phyloP scores from a whole-genome alignment of 2,888 invertebrate genomes.

The Euclidia mi region DNA sequence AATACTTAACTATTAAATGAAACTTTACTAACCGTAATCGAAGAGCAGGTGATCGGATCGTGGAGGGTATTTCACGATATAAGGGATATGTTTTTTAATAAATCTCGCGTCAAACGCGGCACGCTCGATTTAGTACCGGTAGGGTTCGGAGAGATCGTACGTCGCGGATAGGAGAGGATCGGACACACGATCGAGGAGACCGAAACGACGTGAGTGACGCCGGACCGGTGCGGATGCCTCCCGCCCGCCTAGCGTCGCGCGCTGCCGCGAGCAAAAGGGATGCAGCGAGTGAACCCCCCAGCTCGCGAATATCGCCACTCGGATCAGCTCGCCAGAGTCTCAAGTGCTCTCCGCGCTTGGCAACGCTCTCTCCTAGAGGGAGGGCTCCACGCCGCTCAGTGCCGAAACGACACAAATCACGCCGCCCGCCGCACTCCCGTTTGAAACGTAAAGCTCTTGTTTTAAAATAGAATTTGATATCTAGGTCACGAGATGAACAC shows the following conservation, averaged over 20 bases:
- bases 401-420: conserved; percentile 70
- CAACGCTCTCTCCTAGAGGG: conserved; percentile 82
- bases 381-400: conserved; percentile 73
- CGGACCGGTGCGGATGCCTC: conserved; percentile 73
- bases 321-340: conserved; percentile 83
- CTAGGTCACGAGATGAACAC: conserved; percentile 81
- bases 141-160: conserved; percentile 84
- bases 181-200: conserved; percentile 86
- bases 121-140: conserved; percentile 81
- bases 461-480: conserved; percentile 71
- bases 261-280: conserved; percentile 84
- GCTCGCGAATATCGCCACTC: conserved; percentile 85
- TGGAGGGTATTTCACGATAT: conserved; percentile 61
- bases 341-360: conserved; percentile 80
- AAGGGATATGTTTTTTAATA: conserved; percentile 66
- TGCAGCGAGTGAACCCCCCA: conserved; percentile 79
- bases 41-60: conserved; percentile 54
- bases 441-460: conserved; percentile 62
- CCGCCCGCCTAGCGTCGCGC: conserved; percentile 83
- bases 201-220: conserved; percentile 88
- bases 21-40: conserved; percentile 58
- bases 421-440: conserved; percentile 50
- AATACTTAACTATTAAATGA: conserved; percentile 53
- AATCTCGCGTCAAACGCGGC: conserved; percentile 71
- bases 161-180: conserved; percentile 87